phyloP scores from a whole-genome alignment of 2,113 vertebrate genomes.

The Boulengerochromis microlepis region DNA sequence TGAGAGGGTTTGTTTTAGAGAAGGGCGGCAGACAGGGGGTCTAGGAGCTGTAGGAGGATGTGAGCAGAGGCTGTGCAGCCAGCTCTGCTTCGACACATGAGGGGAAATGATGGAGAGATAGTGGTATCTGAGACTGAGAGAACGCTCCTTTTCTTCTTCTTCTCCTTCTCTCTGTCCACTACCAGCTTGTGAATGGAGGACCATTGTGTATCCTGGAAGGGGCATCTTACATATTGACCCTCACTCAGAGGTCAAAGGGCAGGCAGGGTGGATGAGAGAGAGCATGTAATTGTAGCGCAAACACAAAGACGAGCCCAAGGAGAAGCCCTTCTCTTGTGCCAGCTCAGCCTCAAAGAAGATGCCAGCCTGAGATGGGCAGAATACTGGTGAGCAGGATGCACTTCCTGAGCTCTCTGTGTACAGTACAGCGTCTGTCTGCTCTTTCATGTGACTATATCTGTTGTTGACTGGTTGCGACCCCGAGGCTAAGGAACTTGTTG shows the following conservation, averaged over 20 bases:
- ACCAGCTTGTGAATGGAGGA: conserved; percentile 46
- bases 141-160: conserved; percentile 26
- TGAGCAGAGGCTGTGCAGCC: conserved; percentile 29
- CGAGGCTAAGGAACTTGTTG: conserved; percentile 3
- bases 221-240: conserved; percentile 56
- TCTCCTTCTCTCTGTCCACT: conserved; percentile 8
- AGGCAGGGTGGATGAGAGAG: conserved; percentile 44
- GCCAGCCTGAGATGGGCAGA: background rate
- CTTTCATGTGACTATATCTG: conserved; percentile 4
- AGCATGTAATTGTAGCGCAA: conserved; percentile 54
- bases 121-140: conserved; percentile 25
- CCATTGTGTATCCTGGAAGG: conserved; percentile 49
- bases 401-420: conserved; percentile 1
- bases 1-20: conserved; percentile 34
- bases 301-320: conserved; percentile 40
- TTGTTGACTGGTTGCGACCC: conserved; percentile 9
- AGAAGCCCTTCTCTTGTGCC: conserved; percentile 9
- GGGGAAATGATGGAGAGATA: conserved; percentile 50
- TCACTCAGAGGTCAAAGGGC: conserved; percentile 44
- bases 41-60: conserved; percentile 40
- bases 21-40: conserved; percentile 28
- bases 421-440: background rate
- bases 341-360: background rate
- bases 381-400: conserved; percentile 2
- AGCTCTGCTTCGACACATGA: conserved; percentile 26